Conservation (phyloP, 1,140 invertebrate species). For the Anastatus disparis region DNA sequence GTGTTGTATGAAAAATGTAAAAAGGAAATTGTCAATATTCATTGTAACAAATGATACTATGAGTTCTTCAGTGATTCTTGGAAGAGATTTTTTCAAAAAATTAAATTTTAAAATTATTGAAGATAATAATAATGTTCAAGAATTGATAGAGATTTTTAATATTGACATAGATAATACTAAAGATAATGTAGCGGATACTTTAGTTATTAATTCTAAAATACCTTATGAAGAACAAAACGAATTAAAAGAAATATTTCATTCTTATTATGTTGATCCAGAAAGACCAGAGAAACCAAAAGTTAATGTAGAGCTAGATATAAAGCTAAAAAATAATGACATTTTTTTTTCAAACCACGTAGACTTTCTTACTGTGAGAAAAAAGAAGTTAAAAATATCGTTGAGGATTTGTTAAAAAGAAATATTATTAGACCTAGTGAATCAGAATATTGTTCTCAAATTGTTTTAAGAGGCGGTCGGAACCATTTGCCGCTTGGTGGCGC, state of each 20-base stretch:
- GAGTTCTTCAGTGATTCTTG: neutral
- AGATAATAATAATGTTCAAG: neutral
- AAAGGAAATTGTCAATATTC: neutral
- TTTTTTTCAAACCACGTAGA: slow-evolving; percentile 43
- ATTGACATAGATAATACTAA: neutral
- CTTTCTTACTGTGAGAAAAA: slow-evolving; percentile 44
- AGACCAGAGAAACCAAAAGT: neutral
- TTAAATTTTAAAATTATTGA: neutral
- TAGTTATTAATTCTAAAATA: neutral
- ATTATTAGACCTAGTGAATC: slow-evolving; percentile 49
- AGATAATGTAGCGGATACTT: neutral
- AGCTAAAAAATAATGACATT: slow-evolving; percentile 34
- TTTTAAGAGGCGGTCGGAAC: no score
- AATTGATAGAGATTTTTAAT: neutral
- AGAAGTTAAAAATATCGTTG: slow-evolving; percentile 44
- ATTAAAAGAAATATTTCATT: neutral
- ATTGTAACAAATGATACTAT: slow-evolving; percentile 2
- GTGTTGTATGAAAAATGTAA: neutral
- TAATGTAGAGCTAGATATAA: neutral
- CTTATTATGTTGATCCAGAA: neutral
- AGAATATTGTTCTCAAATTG: neutral
- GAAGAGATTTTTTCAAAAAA: slow-evolving; percentile 3
- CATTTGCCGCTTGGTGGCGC: no score
- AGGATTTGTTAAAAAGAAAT: slow-evolving; percentile 42
- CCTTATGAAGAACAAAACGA: neutral